These are phyloP conservation scores for Ophiothrix spiculata DNA, from an alignment of 35 echinoderm and acorn worm species.

Conservation along the genomic window DNA sequence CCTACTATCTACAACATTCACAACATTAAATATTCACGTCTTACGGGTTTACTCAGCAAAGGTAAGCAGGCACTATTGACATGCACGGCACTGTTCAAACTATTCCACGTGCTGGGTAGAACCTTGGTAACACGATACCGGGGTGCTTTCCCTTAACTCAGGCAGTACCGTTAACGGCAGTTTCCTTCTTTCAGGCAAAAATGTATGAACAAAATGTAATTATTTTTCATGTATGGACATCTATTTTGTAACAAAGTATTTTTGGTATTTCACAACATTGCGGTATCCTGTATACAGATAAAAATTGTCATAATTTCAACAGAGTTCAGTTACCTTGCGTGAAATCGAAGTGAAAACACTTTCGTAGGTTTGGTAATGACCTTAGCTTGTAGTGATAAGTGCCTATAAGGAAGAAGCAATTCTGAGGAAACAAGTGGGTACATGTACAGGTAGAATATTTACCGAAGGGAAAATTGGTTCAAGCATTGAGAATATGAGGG, in stretches of 20 bases:
- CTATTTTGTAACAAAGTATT: no score
- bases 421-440: neutral
- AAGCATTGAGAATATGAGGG: neutral
- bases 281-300: no score
- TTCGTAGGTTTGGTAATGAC: neutral
- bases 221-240: no score
- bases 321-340: no score
- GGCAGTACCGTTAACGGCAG: constrained; percentile 29
- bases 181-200: constrained; percentile 39
- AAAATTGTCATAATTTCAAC: no score
- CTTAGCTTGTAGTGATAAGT: neutral
- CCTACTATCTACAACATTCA: no score
- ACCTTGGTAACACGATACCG: constrained; percentile 38
- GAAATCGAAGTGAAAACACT: no score
- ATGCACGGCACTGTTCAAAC: constrained; percentile 18
- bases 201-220: neutral
- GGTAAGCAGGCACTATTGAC: constrained; percentile 37
- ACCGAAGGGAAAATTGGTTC: neutral
- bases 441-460: neutral
- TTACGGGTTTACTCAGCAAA: no score
- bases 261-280: no score
- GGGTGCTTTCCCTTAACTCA: constrained; percentile 30
- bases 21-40: no score
- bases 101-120: constrained; percentile 28
- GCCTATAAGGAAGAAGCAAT: neutral